Evolutionary conservation across 2,888 invertebrate genomes (phyloP).

Genomic region (Bellardia bayeri): DNA sequence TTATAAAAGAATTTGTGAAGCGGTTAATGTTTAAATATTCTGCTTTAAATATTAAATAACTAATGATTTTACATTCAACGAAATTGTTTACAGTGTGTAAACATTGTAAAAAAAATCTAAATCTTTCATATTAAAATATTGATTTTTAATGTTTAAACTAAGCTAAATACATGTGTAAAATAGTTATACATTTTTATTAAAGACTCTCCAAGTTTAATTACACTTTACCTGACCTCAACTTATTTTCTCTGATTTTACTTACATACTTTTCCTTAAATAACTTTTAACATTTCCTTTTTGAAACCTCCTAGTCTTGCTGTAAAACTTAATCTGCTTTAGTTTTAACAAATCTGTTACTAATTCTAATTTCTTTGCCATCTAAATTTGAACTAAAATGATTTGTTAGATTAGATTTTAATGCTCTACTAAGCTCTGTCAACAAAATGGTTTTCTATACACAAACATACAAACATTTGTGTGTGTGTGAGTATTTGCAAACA

Average conservation of each 20-base stretch:
- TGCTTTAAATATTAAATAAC: no score
- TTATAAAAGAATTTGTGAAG: no score
- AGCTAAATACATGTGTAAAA: no score
- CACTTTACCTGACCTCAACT: no score
- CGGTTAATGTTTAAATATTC: no score
- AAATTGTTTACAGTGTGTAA: no score
- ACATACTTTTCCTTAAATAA: not conserved
- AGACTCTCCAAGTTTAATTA: no score
- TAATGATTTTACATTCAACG: no score
- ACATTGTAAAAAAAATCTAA: no score
- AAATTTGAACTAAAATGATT: conserved; percentile 65
- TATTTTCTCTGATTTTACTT: not conserved
- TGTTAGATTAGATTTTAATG: conserved; percentile 71
- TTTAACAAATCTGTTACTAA: conserved; percentile 57
- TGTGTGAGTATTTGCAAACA: not conserved
- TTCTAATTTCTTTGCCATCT: conserved; percentile 43
- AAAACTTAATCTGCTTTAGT: conserved; percentile 57
- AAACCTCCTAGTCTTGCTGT: not conserved
- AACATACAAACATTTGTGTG: not conserved
- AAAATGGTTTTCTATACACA: conserved; percentile 66
- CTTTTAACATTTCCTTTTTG: conserved; percentile 10
- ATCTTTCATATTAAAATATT: no score
- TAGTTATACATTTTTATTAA: not conserved
- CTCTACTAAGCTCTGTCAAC: conserved; percentile 73
- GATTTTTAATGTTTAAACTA: no score